Evolutionary conservation across 2,888 invertebrate genomes (phyloP).

Genomic region (Tenthredo livida): DNA sequence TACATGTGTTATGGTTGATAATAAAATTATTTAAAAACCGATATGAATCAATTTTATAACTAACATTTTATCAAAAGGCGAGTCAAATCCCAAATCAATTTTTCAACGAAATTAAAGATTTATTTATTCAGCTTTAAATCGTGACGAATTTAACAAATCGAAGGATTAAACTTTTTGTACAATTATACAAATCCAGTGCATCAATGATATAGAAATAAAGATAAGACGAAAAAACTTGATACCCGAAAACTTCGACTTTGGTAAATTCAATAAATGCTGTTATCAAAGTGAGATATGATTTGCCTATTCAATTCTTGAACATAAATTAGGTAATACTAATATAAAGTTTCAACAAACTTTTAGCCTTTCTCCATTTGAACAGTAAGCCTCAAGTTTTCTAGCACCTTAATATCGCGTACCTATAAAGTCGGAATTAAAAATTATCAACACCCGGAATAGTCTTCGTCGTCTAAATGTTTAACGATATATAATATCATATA

Average conservation of each 20-base stretch:
- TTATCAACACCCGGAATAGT: background rate
- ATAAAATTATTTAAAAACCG: conserved; percentile 61
- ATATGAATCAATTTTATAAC: background rate
- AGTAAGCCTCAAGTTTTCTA: background rate
- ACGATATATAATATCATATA: background rate
- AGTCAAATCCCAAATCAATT: background rate
- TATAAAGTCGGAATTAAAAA: background rate
- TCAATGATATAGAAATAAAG: background rate
- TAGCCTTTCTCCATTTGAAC: background rate
- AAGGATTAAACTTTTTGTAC: background rate
- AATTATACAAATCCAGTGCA: background rate
- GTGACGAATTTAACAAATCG: background rate
- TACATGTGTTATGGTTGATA: conserved; percentile 63
- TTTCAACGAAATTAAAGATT: background rate
- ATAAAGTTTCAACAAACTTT: background rate
- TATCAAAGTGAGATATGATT: background rate
- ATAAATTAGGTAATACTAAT: background rate
- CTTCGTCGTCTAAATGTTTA: background rate
- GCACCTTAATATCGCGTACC: background rate
- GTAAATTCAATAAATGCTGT: too few species aligned
- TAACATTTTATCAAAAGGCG: background rate
- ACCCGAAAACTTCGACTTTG: background rate
- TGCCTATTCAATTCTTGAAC: background rate
- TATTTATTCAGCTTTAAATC: background rate
- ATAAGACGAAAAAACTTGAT: background rate